Percentiles rank a stretch among this genome's conserved stretches.
Evolutionary conservation across 2,113 vertebrate species (phyloP).

Genomic region (Callionymus lyra): DNA sequence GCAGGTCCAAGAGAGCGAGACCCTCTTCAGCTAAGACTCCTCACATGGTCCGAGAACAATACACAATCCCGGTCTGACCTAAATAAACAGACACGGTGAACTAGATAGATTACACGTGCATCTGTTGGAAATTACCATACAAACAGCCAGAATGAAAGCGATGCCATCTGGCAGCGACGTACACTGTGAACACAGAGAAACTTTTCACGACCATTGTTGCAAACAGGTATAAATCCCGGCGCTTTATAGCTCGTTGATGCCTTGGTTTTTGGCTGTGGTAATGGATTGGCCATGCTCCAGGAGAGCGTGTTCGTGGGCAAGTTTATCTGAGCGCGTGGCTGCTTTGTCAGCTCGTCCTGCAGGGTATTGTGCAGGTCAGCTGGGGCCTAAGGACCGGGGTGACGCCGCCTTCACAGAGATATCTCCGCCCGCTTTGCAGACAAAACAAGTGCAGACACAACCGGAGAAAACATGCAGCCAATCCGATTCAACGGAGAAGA

Average conservation of each 20-base stretch:
- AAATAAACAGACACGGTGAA: constrained; percentile 53
- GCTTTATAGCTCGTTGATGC: constrained; percentile 33
- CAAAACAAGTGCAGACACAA: constrained; percentile 14
- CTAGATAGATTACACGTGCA: constrained; percentile 49
- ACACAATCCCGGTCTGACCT: constrained; percentile 44
- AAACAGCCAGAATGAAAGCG: constrained; percentile 50
- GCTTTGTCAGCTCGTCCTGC: constrained; percentile 36
- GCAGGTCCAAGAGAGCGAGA: too few species aligned
- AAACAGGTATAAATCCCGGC: constrained; percentile 55
- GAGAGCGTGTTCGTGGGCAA: constrained; percentile 8
- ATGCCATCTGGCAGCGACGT: constrained; percentile 53
- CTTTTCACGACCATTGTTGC: constrained; percentile 44
- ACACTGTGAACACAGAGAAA: constrained; percentile 42
- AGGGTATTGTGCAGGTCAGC: constrained; percentile 53
- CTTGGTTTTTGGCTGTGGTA: constrained; percentile 39
- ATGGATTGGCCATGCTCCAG: constrained; percentile 53
- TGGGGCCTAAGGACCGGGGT: constrained; percentile 23
- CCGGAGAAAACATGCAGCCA: constrained; percentile 23
- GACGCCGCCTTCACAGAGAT: constrained; percentile 10
- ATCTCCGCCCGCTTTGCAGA: constrained; percentile 3
- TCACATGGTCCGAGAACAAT: constrained; percentile 32
- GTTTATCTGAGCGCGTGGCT: constrained; percentile 12
- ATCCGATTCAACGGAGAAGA: constrained; percentile 17
- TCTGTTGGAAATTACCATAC: constrained; percentile 59
- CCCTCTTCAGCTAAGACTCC: neutral